phyloP scores from a whole-genome alignment of 2,888 invertebrate species.

The Lomographa bimaculata region DNA sequence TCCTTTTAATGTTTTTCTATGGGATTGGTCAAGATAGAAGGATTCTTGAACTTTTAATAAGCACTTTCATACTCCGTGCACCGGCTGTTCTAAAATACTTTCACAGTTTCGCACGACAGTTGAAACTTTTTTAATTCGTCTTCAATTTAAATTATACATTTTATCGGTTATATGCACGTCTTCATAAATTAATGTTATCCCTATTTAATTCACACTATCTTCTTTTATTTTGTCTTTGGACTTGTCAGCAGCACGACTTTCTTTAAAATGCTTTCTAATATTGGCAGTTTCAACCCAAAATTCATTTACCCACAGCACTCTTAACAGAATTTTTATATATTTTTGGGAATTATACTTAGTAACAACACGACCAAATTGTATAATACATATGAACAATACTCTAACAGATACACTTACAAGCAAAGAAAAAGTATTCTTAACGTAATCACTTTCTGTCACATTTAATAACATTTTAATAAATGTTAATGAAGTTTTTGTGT shows the following conservation, averaged over 20 bases:
- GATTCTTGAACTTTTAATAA: slow-evolving; percentile 42
- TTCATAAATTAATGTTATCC: slow-evolving; percentile 33
- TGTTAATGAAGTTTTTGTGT: slow-evolving; percentile 31
- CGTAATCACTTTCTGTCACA: background rate
- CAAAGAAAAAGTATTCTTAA: slow-evolving; percentile 28
- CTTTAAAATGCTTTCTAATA: slow-evolving; percentile 33
- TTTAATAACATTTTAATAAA: slow-evolving; percentile 15
- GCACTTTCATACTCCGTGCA: slow-evolving; percentile 56
- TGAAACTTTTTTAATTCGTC: slow-evolving; percentile 29
- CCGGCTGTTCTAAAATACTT: slow-evolving; percentile 47
- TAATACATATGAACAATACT: slow-evolving; percentile 30
- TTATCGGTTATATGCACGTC: slow-evolving; percentile 44
- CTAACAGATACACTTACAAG: slow-evolving; percentile 43
- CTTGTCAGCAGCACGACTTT: slow-evolving; percentile 46
- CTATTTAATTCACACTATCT: slow-evolving; percentile 32
- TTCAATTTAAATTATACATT: slow-evolving; percentile 18
- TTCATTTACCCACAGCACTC: slow-evolving; percentile 28
- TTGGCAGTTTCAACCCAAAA: slow-evolving; percentile 19
- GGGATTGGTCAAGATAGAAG: slow-evolving; percentile 52
- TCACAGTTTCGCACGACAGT: slow-evolving; percentile 46
- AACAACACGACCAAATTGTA: slow-evolving; percentile 81
- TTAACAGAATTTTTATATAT: slow-evolving; percentile 30
- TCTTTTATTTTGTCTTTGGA: slow-evolving; percentile 35
- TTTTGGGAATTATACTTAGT: slow-evolving; percentile 41
- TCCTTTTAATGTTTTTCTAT: slow-evolving; percentile 37